A percentile compares a stretch with the other conserved stretches of the same genome.
phyloP scores from a whole-genome alignment of 2,797 vertebrate genomes.

The Okamejei kenojei region DNA sequence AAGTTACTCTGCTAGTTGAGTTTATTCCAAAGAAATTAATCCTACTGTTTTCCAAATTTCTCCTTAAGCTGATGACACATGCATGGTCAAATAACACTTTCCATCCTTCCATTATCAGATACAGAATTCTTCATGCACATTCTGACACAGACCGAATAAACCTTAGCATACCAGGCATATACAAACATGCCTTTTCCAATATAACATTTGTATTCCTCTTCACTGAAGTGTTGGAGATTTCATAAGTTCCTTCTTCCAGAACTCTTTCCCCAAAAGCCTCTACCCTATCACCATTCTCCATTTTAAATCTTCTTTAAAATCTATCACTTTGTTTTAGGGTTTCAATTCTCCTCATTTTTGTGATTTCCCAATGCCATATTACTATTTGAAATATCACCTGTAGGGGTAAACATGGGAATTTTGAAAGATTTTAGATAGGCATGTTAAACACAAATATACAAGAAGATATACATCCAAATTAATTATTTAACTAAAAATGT shows the following conservation, averaged over 20 bases:
- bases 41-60: not conserved
- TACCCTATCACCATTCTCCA: not conserved
- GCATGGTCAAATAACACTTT: not conserved
- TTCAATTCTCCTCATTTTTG: too few species aligned
- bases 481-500: not conserved
- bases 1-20: not conserved
- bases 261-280: not conserved
- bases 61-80: not conserved
- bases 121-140: not conserved
- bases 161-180: not conserved
- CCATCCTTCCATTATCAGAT: not conserved
- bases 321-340: not conserved
- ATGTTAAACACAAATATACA: too few species aligned
- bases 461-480: not conserved
- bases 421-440: too few species aligned
- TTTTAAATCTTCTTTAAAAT: not conserved
- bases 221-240: not conserved
- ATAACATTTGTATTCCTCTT: not conserved
- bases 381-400: too few species aligned
- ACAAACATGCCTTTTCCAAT: not conserved
- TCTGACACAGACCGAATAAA: not conserved
- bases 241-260: not conserved
- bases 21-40: not conserved
- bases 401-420: too few species aligned
- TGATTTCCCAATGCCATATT: too few species aligned